Evolutionary conservation across 2,888 invertebrate species (phyloP).

Genomic region (Aricia artaxerxes): DNA sequence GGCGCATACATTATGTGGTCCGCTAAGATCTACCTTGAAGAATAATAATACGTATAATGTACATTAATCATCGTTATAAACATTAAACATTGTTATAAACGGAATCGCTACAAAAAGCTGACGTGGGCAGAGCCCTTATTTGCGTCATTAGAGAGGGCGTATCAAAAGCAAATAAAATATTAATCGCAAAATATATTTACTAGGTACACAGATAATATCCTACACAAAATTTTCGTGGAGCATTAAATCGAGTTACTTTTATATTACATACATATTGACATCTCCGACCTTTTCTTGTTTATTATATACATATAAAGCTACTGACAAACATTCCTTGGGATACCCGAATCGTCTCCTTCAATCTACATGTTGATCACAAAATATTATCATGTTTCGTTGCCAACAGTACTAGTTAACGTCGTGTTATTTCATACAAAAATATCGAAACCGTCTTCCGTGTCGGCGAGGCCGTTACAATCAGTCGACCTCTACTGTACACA

Average conservation of each 20-base stretch:
- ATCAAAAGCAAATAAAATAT: conserved; percentile 6
- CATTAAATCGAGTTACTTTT: not conserved
- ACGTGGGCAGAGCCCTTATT: conserved; percentile 15
- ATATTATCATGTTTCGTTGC: not conserved
- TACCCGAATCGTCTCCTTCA: not conserved
- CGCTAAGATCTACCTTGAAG: conserved; percentile 15
- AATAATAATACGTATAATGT: conserved; percentile 5
- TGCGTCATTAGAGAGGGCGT: not conserved
- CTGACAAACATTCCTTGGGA: not conserved
- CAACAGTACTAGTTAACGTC: conserved; percentile 38
- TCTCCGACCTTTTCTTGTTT: not conserved
- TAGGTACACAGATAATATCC: not conserved
- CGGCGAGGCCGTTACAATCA: conserved; percentile 68
- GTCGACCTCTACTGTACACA: conserved; percentile 54
- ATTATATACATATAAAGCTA: not conserved
- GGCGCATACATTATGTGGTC: not conserved
- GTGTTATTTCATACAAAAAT: conserved; percentile 57
- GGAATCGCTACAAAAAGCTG: conserved; percentile 10
- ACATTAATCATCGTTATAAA: conserved; percentile 8
- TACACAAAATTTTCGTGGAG: not conserved
- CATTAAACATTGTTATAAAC: conserved; percentile 1
- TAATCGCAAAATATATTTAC: not conserved
- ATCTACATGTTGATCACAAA: not conserved
- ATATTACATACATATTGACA: not conserved
- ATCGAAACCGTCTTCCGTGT: conserved; percentile 66